phyloP scores from a whole-genome alignment of 2,113 vertebrate species.

The Ailuropoda melanoleuca region DNA sequence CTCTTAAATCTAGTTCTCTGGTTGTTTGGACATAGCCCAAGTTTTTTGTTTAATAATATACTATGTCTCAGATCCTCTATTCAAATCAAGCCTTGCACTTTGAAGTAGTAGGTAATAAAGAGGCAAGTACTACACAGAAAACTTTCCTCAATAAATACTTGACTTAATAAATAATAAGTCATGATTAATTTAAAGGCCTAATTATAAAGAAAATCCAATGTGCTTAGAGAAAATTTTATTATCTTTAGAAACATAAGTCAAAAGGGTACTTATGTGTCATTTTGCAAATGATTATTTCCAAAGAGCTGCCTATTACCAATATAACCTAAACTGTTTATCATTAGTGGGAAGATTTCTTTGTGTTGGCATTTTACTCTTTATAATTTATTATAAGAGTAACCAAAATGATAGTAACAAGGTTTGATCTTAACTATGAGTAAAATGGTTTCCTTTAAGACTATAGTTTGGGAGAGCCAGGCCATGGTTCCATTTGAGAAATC shows the following conservation, averaged over 20 bases:
- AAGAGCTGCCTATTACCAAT: neutral
- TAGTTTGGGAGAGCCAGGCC: neutral
- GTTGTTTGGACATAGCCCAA: neutral
- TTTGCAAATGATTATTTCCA: constrained; percentile 5
- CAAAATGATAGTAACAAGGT: neutral
- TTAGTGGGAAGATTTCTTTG: neutral
- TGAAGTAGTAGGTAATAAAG: neutral
- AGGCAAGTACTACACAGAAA: neutral
- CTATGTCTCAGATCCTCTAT: neutral
- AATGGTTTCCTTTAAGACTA: neutral
- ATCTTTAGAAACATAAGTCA: neutral
- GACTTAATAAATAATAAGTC: neutral
- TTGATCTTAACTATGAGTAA: neutral
- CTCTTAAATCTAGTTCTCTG: neutral
- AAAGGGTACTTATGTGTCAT: neutral
- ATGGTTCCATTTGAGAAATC: neutral
- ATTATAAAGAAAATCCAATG: neutral
- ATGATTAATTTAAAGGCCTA: neutral
- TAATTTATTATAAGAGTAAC: neutral
- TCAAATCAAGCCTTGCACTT: neutral
- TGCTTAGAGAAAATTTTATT: neutral
- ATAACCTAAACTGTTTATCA: neutral
- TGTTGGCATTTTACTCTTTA: neutral
- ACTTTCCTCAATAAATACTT: neutral
- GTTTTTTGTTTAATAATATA: neutral